Evolutionary conservation across 2,888 invertebrate species (phyloP).

Genomic region (Scrobipalpa atriplicella): DNA sequence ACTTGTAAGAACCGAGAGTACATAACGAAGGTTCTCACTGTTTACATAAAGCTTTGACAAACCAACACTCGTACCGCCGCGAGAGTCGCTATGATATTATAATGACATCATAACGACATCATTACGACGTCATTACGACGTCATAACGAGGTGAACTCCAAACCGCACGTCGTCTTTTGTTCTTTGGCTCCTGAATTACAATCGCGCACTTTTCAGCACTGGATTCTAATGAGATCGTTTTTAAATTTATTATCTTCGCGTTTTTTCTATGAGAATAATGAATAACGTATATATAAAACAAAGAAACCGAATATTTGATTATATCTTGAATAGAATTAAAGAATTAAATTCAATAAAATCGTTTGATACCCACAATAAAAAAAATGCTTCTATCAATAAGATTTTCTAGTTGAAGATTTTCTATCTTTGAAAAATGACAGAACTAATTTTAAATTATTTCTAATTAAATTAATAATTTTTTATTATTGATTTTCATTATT

Average conservation of each 20-base stretch:
- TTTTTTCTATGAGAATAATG: not conserved
- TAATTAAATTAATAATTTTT: no score
- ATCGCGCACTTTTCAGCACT: not conserved
- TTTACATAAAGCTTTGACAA: slow-evolving; percentile 20
- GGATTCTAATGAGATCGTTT: slow-evolving; percentile 1
- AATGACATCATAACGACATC: slow-evolving; percentile 17
- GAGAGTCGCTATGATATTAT: slow-evolving; percentile 11
- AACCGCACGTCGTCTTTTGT: slow-evolving; percentile 2
- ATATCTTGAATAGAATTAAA: no score
- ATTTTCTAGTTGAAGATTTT: no score
- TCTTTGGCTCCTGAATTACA: not conserved
- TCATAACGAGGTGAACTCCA: not conserved
- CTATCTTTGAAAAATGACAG: no score
- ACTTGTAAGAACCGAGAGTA: slow-evolving; percentile 36
- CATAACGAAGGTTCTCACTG: slow-evolving; percentile 10
- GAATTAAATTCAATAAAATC: no score
- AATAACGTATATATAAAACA: not conserved
- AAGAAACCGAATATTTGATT: no score
- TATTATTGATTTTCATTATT: no score
- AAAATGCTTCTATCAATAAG: no score
- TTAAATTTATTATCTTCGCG: not conserved
- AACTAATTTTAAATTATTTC: no score
- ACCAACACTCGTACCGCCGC: not conserved
- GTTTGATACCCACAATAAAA: no score
- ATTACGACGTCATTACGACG: slow-evolving; percentile 2